A percentile compares a stretch with the other conserved stretches of the same genome.
Conservation (phyloP, 2,888 invertebrate species). For the Oligia fasciuncula region DNA sequence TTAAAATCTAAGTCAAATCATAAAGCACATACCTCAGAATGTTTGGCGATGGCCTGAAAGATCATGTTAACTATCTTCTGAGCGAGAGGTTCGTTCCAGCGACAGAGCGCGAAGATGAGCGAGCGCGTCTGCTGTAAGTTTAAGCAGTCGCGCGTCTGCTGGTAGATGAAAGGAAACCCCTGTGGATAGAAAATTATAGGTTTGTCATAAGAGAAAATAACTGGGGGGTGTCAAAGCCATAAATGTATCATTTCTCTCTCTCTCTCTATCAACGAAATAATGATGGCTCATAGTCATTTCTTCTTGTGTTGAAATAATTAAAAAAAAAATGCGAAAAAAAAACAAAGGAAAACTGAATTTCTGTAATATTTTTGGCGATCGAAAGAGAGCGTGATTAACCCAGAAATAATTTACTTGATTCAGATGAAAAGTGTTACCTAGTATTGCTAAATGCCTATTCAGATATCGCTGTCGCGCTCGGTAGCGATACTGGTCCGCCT, state of each 20-base stretch:
- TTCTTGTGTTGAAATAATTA: not conserved
- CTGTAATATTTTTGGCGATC: not conserved
- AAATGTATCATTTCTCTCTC: not conserved
- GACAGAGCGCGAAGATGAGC: constrained; percentile 96
- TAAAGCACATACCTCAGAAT: constrained; percentile 93
- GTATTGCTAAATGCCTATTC: too few species aligned
- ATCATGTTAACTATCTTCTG: constrained; percentile 97
- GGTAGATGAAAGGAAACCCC: constrained; percentile 98
- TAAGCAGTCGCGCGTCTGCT: constrained; percentile 98
- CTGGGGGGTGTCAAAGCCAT: not conserved
- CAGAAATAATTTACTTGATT: too few species aligned
- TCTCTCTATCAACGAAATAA: not conserved
- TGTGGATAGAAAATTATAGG: constrained; percentile 71
- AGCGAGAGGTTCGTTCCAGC: constrained; percentile 97
- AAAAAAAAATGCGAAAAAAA: not conserved
- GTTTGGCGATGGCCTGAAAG: constrained; percentile 96
- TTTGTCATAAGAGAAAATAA: not conserved
- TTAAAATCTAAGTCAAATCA: not conserved
- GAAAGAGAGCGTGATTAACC: not conserved
- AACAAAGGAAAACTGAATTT: not conserved
- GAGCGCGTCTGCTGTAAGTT: constrained; percentile 97
- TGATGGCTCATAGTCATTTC: not conserved
- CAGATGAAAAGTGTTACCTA: too few species aligned
- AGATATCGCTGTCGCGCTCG: not conserved
- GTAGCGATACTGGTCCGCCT: not conserved